Percentiles rank a stretch among this genome's conserved stretches.
Conservation (phyloP, 1,140 invertebrate species). For the Venustaconcha ellipsiformis region DNA sequence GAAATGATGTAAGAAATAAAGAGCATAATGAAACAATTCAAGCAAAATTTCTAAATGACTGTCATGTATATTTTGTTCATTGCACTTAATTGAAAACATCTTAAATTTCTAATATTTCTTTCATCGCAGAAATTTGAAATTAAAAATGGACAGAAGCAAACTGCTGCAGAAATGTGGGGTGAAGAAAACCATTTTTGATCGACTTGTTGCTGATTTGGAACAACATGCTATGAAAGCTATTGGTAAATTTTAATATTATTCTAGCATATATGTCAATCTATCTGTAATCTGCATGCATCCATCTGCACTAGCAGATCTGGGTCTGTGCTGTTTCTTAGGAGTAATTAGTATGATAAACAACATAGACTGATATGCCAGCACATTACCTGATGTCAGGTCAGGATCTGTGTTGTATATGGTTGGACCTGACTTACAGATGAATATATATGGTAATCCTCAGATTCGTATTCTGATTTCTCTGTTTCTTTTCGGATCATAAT, state of each 20-base stretch:
- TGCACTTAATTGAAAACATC: background rate
- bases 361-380: background rate
- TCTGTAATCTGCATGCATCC: background rate
- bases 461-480: too few relatives aligned
- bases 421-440: too few relatives aligned
- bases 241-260: slow-evolving; percentile 17
- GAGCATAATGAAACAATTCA: background rate
- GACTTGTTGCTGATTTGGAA: slow-evolving; percentile 31
- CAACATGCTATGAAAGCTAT: slow-evolving; percentile 26
- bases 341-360: background rate
- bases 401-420: too few relatives aligned
- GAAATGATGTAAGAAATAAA: background rate
- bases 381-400: background rate
- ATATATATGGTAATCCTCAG: too few relatives aligned
- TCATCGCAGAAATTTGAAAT: slow-evolving; percentile 31
- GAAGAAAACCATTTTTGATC: slow-evolving; percentile 39
- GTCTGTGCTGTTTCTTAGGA: background rate
- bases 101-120: background rate
- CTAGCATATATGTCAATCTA: background rate
- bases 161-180: slow-evolving; percentile 37
- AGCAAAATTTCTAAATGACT: background rate
- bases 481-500: too few relatives aligned
- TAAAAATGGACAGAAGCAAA: slow-evolving; percentile 32
- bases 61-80: background rate
- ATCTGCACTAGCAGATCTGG: background rate